These are phyloP conservation scores for Falco naumanni DNA, from an alignment of 2,797 vertebrate genomes.

Conservation along the genomic window DNA sequence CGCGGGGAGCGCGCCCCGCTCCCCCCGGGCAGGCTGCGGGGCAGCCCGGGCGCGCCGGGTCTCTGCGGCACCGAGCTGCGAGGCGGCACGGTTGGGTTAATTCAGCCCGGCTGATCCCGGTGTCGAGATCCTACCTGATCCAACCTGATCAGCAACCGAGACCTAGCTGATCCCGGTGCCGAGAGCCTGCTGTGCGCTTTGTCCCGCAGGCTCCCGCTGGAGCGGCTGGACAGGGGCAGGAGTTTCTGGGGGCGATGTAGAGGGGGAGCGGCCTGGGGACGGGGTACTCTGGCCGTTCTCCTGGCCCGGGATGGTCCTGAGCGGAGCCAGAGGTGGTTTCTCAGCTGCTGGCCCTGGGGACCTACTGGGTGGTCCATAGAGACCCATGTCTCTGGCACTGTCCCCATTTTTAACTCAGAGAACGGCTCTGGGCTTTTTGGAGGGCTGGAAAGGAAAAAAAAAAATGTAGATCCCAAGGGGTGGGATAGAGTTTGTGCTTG, in stretches of 20 bases:
- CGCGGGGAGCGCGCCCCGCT: too few relatives aligned
- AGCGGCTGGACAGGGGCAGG: not conserved
- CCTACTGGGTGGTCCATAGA: too few relatives aligned
- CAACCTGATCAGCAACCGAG: too few relatives aligned
- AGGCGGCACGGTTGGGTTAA: fast-evolving
- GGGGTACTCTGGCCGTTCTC: not conserved
- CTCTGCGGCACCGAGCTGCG: not conserved
- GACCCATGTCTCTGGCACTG: not conserved
- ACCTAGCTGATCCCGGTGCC: too few relatives aligned
- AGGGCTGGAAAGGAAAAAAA: not conserved
- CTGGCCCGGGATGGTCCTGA: not conserved
- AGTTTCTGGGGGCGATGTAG: fast-evolving
- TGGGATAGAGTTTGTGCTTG: not conserved
- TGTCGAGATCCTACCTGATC: too few relatives aligned
- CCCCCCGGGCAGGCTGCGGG: not conserved
- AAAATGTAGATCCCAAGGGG: not conserved
- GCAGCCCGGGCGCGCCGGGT: not conserved
- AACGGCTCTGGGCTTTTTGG: not conserved
- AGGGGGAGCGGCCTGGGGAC: not conserved
- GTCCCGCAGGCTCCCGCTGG: not conserved
- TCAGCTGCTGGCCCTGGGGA: not conserved
- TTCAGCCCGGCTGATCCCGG: not conserved
- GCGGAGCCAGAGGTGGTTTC: not conserved
- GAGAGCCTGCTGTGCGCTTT: not conserved
- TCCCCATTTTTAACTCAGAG: not conserved